Percentiles rank a stretch among this genome's conserved stretches.
Evolutionary conservation across 2,797 vertebrate genomes (phyloP).

Genomic region (Takifugu rubripes): DNA sequence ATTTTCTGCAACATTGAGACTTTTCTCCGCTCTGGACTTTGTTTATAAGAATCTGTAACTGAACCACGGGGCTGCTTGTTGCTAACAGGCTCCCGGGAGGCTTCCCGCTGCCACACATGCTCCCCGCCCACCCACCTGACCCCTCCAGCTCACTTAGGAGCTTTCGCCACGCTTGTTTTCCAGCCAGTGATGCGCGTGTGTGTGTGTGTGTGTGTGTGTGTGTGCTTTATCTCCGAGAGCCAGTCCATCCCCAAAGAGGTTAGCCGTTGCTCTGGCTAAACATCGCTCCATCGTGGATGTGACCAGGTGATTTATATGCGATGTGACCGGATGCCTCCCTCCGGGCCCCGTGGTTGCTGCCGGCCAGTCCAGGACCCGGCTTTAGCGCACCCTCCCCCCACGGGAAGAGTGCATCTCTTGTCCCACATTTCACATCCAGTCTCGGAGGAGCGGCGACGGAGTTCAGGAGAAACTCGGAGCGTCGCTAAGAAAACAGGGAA

Average conservation of each 20-base stretch:
- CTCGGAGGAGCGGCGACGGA: too few species aligned
- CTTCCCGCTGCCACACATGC: constrained; percentile 37
- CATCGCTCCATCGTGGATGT: constrained; percentile 40
- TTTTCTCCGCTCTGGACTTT: not conserved
- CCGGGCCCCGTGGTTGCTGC: constrained; percentile 26
- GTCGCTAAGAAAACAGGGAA: too few species aligned
- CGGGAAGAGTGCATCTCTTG: constrained; percentile 23
- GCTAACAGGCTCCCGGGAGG: constrained; percentile 18
- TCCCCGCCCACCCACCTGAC: not conserved
- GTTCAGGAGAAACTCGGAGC: too few species aligned
- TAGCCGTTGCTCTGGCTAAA: constrained; percentile 49
- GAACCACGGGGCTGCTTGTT: too few species aligned
- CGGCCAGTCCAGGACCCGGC: constrained; percentile 43
- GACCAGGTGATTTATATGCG: constrained; percentile 64
- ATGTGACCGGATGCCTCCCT: constrained; percentile 51
- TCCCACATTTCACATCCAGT: constrained; percentile 25
- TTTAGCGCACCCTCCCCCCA: constrained; percentile 40
- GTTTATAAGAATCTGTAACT: not conserved
- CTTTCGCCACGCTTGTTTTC: constrained; percentile 30
- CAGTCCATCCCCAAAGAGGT: constrained; percentile 38
- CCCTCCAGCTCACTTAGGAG: constrained; percentile 16
- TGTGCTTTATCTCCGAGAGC: constrained; percentile 25
- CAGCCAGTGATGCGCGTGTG: constrained; percentile 3
- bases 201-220: not conserved
- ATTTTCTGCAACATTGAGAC: not conserved